A percentile compares a stretch with the other conserved stretches of the same genome.
phyloP scores from a whole-genome alignment of 2,888 invertebrate species.

The Marasmarcha lunaedactyla region DNA sequence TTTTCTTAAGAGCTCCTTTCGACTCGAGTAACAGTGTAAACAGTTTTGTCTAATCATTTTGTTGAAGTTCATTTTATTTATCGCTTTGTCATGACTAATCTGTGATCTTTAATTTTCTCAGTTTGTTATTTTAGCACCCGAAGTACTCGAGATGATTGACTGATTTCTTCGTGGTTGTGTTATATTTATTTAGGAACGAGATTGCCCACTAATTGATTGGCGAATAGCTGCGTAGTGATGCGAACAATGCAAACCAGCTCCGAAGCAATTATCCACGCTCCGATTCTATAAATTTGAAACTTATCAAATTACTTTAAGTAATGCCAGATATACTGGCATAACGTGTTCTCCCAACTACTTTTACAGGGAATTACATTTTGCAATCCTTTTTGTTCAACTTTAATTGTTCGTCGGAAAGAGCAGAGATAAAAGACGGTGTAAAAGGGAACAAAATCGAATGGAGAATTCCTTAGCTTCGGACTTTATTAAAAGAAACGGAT shows the following conservation, averaged over 20 bases:
- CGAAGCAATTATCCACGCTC: conserved; percentile 50
- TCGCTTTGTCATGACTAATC: conserved; percentile 26
- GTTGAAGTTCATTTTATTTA: conserved; percentile 56
- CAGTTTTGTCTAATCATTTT: conserved; percentile 57
- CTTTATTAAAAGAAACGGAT: conserved; percentile 69
- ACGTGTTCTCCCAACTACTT: conserved; percentile 31
- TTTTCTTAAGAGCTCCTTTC: conserved; percentile 45
- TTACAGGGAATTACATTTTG: conserved; percentile 51
- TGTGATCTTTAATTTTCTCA: conserved; percentile 48
- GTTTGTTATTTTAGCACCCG: conserved; percentile 48
- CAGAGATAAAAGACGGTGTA: conserved; percentile 51
- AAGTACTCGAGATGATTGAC: conserved; percentile 26
- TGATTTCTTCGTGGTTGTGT: conserved; percentile 21
- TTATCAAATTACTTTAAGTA: conserved; percentile 41
- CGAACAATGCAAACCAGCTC: conserved; percentile 51
- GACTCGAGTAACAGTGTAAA: conserved; percentile 37
- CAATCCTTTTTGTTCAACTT: conserved; percentile 42
- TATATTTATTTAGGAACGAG: conserved; percentile 52
- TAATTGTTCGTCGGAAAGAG: conserved; percentile 53
- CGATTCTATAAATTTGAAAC: conserved; percentile 62
- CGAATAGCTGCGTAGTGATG: conserved; percentile 59
- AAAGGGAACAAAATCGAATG: conserved; percentile 44
- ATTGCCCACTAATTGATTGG: conserved; percentile 47
- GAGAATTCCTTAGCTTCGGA: conserved; percentile 58
- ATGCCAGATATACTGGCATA: conserved; percentile 8